Percentiles rank a stretch among this genome's conserved stretches.
Evolutionary conservation across 2,797 vertebrate species (phyloP).

Genomic region (Chelidonichthys spinosus): DNA sequence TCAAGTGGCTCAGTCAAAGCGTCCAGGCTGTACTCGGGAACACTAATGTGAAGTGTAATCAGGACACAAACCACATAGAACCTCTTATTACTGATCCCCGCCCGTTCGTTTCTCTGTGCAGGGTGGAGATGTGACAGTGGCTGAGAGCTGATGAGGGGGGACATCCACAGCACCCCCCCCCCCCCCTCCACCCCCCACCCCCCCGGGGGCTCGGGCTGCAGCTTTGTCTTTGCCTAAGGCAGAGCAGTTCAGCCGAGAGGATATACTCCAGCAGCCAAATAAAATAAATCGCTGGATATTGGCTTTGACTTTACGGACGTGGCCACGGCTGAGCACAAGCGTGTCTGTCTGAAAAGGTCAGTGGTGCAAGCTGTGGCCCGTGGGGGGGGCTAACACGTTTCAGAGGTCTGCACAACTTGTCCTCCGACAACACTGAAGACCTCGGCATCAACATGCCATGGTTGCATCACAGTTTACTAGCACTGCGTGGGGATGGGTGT

Average conservation of each 20-base stretch:
- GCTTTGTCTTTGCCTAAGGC: conserved; percentile 66
- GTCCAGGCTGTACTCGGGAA: conserved; percentile 24
- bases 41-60: conserved; percentile 8
- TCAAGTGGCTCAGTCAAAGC: conserved; percentile 40
- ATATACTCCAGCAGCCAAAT: conserved; percentile 68
- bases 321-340: conserved; percentile 41
- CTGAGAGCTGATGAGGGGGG: conserved; percentile 50
- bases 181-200: neutral
- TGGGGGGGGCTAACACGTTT: conserved; percentile 38
- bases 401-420: conserved; percentile 52
- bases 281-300: conserved; percentile 74
- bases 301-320: conserved; percentile 61
- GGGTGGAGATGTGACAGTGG: conserved; percentile 50
- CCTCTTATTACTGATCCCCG: conserved; percentile 48
- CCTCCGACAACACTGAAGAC: conserved; percentile 44
- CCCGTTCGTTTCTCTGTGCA: conserved; percentile 26
- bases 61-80: conserved; percentile 39
- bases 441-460: conserved; percentile 51
- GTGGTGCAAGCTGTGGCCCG: conserved; percentile 51
- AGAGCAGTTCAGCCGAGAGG: conserved; percentile 48
- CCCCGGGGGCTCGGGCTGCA: conserved; percentile 45
- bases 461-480: conserved; percentile 43
- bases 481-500: neutral
- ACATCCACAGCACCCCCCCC: conserved; percentile 30
- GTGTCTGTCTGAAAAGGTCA: conserved; percentile 73